Percentiles rank a stretch among this genome's conserved stretches.
These are phyloP conservation scores for Drosophila lini DNA, from an alignment of 1,140 invertebrate genomes.

Conservation along the genomic window DNA sequence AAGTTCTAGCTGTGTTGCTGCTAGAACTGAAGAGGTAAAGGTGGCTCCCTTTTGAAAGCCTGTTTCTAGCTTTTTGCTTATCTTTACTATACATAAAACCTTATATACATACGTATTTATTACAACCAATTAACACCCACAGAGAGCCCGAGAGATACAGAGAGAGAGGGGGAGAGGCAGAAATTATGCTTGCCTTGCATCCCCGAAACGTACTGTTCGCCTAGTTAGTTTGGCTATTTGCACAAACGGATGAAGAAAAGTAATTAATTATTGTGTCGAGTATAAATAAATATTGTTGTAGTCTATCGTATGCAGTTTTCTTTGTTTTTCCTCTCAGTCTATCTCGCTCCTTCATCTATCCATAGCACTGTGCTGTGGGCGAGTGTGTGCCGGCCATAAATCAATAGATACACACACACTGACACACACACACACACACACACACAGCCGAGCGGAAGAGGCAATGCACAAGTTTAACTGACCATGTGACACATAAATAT, in stretches of 20 bases:
- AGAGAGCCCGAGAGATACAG: not conserved
- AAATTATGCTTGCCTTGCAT: constrained; percentile 12
- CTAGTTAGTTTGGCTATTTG: constrained; percentile 51
- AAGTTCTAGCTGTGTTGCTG: not conserved
- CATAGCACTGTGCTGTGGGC: constrained; percentile 13
- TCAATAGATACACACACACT: constrained; percentile 39
- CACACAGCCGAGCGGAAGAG: constrained; percentile 56
- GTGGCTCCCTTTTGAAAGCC: not conserved
- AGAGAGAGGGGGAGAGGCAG: not conserved
- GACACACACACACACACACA: constrained; percentile 16
- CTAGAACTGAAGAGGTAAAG: not conserved
- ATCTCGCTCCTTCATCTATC: constrained; percentile 44
- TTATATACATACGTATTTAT: too few relatives aligned
- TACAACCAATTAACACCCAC: constrained; percentile 2
- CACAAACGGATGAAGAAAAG: constrained; percentile 63
- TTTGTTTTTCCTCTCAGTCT: constrained; percentile 51
- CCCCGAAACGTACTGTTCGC: constrained; percentile 35
- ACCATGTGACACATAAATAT: constrained; percentile 78
- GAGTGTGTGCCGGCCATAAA: constrained; percentile 46
- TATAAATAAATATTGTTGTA: constrained; percentile 57
- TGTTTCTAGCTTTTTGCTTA: not conserved
- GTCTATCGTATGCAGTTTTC: constrained; percentile 58
- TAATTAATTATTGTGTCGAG: constrained; percentile 61
- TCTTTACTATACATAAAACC: not conserved
- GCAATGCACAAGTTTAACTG: constrained; percentile 76